Base-by-base conservation (phyloP, 2,888 invertebrate species). In the Buathra laborator region DNA sequence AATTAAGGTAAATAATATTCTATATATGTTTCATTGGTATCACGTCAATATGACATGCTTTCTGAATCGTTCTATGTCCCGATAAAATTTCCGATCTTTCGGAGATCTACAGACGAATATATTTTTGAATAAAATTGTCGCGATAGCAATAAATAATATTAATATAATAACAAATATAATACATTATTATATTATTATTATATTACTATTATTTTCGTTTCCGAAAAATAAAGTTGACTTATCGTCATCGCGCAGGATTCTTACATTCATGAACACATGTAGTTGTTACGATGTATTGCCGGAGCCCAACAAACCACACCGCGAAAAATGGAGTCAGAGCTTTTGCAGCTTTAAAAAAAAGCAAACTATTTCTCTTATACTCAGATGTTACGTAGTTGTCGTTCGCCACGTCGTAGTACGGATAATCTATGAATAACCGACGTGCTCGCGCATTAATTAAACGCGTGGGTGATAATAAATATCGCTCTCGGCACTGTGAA, bases 371-470 rank as follows among this genome's bases (percentile, higher is more conserved):
- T 64, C 24, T 29, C 43, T 72, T 59, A n/a, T 72, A 51, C 72
- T 66, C 66, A 70, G 64, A 46, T 64, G 62, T 62, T 24, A 46
- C 62, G 59, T 78, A 6, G 59, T 32, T 46, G 68, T 70, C 70
- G 44, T 12, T 70, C 43, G 48, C 64, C 43, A 7, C 66, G 66
- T 68, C 72, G 59, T 80, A 71, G 53, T 53, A 74, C 83, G 80
- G 85, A 85, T 85, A 83, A 85, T 85, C 85, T 85, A 83, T 83
- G 85, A 85, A 85, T 85, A 80, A 76, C 85, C 80, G 46, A 62
- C 85, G 83, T 85, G 85, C 83, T 83, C 79, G 83, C 53, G 85
- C 85, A 85, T 85, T 85, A 85, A 85, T 85, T 85, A 85, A 83
- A 83, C 83, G 83, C 80, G 85, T 77, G 76, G 85, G 62, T 76